Evolutionary conservation across 2,888 invertebrate genomes (phyloP).

Genomic region (Agonopterix arenella): DNA sequence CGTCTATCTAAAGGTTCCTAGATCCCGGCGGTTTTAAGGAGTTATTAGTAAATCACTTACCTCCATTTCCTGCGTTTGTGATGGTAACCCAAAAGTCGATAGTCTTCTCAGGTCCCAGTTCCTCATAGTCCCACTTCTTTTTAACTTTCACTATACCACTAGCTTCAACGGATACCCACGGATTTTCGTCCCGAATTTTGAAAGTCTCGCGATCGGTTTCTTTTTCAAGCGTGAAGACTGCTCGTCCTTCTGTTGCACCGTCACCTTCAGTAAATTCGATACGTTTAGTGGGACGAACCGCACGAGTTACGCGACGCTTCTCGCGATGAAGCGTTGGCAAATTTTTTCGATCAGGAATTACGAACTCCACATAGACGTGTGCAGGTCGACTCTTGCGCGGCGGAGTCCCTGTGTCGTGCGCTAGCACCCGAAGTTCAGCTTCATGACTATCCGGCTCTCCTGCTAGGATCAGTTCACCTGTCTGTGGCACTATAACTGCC

Average conservation of each 20-base stretch:
- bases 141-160: slow-evolving; percentile 95
- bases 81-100: slow-evolving; percentile 98
- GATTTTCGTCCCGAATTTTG: slow-evolving; percentile 95
- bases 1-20: too few species aligned
- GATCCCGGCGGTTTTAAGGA: too few species aligned
- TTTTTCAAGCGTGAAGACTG: slow-evolving; percentile 93
- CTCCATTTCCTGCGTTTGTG: slow-evolving; percentile 91
- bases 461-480: slow-evolving; percentile 90
- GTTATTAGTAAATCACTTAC: slow-evolving; percentile 79
- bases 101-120: slow-evolving; percentile 94
- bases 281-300: slow-evolving; percentile 95
- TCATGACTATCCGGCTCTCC: slow-evolving; percentile 85
- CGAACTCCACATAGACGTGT: slow-evolving; percentile 86
- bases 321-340: slow-evolving; percentile 81
- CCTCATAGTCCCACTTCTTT: slow-evolving; percentile 98
- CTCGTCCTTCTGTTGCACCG: slow-evolving; percentile 90
- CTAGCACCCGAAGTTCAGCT: slow-evolving; percentile 84
- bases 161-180: slow-evolving; percentile 94
- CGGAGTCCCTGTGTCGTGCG: slow-evolving; percentile 88
- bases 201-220: slow-evolving; percentile 95
- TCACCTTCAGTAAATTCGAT: slow-evolving; percentile 95
- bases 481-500: slow-evolving; percentile 94
- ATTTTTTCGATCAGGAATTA: slow-evolving; percentile 75
- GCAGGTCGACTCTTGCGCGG: slow-evolving; percentile 84
- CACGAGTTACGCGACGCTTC: slow-evolving; percentile 89